Evolutionary conservation across 2,797 vertebrate species (phyloP), one percentile per base, ranked within the genome.

Genomic region (Buphagus erythrorhynchus): DNA sequence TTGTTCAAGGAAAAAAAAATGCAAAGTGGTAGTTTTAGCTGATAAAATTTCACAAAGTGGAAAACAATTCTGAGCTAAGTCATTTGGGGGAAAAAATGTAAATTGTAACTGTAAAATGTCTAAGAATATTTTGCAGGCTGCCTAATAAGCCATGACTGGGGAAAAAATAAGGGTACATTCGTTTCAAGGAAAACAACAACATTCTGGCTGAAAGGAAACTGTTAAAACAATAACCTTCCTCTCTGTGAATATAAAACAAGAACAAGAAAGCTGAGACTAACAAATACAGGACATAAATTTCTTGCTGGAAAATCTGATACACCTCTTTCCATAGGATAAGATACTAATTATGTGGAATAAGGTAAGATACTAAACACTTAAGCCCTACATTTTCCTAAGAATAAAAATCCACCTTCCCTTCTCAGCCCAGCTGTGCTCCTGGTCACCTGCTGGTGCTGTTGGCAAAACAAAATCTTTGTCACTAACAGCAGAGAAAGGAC

Each of bases 1-100:
- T 66, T 95, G 36, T 79, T 85, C 55, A 76, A 85, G 57, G 42
- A 67, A 91, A 90, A 73, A 10, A 59, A 65, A 91, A 71, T n/a
- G 21, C n/a, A 80, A 21, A 67, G 71, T 31, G 42, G 33, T 80
- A 66, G 29, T 71, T 87, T 59, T 61, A 91, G 52, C 29, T 67
- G 26, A 57, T 45, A 35, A 13, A 63, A 11, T 71, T 78, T 61
- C 26, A 43, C 16, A n/a, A 67, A 75, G 22, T 6, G 9, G 43
- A 77, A 93, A 72, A 43, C 16, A 74, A 43, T 84, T 71, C 55
- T 36, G 18, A 67, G 43, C 14, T 45, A 66, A 90, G 33, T 76
- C 4, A 81, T 26, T 24, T 57, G 35, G 17, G 45, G 28, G 3
- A 1, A 16, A 9, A 6, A 15, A 42, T 15, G 25, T 54, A 57